Evolutionary conservation across 1,140 invertebrate species (phyloP), one percentile per base, ranked within the genome.

Genomic region (Drosophila nigromelanica): DNA sequence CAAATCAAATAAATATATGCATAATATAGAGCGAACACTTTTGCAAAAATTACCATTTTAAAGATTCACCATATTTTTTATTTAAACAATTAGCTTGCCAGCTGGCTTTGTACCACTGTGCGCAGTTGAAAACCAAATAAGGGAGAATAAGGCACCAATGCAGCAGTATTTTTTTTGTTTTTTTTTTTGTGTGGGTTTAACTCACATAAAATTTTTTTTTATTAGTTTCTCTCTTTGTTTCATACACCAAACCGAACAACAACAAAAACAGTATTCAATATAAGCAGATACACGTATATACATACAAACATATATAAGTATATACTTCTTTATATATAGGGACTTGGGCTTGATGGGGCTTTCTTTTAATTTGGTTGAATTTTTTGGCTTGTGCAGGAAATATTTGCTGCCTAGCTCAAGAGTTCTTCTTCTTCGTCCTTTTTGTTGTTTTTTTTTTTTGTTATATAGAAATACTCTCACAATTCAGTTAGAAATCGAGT

Each of bases 191-290:
- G 56, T 82, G 55, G 76, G 76, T 73, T 89, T 55, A 89, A 83
- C 83, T 83, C 83, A 83, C 83, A 87, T 79, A 76, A 66, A 87
- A 86, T 78, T 82, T 76, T 68, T 75, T 89, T 78, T 89, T 89
- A 89, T 87, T 87, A 89, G 79, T 82, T 87, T 86, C 51, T 62
- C 58, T 58, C 54, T 75, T 71, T 70, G 47, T 56, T 71, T 66
- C 33, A 43, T 63, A 72, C 76, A 76, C 39, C 78, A 59, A 68
- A 58, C 8, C 45, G 50, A 54, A 71, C 52, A 66, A 81, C 67
- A 83, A 72, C 72, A 75, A 79, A 76, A 73, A 68, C 21, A 48
- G 12, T 78, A 79, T 70, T 42, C 24, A 50, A 70, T 86, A 82
- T 69, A 62, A 62, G 67, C 60, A 76, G 42, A 75, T 59, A 75